phyloP scores from a whole-genome alignment of 2,797 vertebrate species.

The Arctocebus calabarensis region DNA sequence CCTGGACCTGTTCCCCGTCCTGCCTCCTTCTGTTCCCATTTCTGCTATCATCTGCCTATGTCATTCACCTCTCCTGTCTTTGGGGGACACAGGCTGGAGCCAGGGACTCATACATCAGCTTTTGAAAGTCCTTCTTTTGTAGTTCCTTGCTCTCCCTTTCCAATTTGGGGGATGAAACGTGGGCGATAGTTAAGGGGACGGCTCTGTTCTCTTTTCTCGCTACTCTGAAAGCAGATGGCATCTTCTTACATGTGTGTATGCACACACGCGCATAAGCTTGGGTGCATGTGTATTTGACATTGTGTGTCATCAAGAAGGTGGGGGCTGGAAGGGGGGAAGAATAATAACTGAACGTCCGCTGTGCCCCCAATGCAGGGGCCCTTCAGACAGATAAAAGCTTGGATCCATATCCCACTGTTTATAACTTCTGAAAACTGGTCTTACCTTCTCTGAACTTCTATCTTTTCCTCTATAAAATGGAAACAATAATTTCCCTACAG shows the following conservation, averaged over 20 bases:
- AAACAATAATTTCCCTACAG: neutral
- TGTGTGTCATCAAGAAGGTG: neutral
- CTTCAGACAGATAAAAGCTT: neutral
- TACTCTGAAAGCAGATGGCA: neutral
- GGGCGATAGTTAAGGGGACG: neutral
- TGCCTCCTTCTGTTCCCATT: neutral
- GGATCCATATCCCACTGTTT: neutral
- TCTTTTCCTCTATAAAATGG: constrained; percentile 27
- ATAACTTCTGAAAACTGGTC: neutral
- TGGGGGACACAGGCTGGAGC: neutral
- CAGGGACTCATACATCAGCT: neutral
- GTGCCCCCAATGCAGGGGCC: neutral
- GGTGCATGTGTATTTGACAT: neutral
- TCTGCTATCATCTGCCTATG: neutral
- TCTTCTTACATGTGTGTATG: neutral
- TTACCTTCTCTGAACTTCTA: neutral
- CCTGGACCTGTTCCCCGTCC: neutral
- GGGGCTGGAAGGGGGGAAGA: neutral
- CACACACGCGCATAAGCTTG: neutral
- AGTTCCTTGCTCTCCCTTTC: neutral
- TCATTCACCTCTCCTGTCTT: neutral
- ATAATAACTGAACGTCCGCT: neutral
- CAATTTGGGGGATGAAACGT: neutral
- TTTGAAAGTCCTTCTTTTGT: neutral
- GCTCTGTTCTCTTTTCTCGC: neutral